Evolutionary conservation across 2,113 vertebrate genomes (phyloP).

Genomic region (Spheniscus mendiculus): DNA sequence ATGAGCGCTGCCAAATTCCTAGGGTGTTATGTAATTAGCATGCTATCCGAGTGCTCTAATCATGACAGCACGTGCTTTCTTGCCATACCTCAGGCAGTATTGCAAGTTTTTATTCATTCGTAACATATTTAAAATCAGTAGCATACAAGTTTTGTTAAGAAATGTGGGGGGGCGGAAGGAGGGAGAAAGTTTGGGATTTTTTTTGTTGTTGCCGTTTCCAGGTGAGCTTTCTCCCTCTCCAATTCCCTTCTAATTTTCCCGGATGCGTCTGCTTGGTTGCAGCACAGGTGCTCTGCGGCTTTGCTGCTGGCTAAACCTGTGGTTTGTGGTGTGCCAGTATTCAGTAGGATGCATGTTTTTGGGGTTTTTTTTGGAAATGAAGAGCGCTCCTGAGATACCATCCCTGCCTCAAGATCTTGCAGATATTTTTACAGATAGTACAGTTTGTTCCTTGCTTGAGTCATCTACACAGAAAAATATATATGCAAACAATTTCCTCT

Average conservation of each 20-base stretch:
- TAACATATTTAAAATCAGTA: background rate
- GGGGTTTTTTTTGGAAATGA: background rate
- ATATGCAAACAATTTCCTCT: background rate
- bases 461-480: background rate
- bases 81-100: slow-evolving; percentile 6
- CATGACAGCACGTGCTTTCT: slow-evolving; percentile 44
- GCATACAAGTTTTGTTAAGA: background rate
- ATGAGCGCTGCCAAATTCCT: slow-evolving; percentile 34
- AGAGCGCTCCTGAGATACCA: background rate
- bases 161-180: background rate
- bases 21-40: slow-evolving; percentile 28
- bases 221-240: background rate
- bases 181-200: background rate
- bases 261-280: background rate
- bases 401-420: background rate
- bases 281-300: background rate
- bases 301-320: background rate
- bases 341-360: background rate
- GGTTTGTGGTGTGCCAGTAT: background rate
- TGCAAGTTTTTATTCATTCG: background rate
- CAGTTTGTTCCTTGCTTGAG: background rate
- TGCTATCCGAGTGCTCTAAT: background rate
- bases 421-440: background rate
- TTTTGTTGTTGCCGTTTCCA: background rate
- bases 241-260: background rate